Conservation (phyloP, 2,797 vertebrate species). For the Cynodonichthys magdalenae region DNA sequence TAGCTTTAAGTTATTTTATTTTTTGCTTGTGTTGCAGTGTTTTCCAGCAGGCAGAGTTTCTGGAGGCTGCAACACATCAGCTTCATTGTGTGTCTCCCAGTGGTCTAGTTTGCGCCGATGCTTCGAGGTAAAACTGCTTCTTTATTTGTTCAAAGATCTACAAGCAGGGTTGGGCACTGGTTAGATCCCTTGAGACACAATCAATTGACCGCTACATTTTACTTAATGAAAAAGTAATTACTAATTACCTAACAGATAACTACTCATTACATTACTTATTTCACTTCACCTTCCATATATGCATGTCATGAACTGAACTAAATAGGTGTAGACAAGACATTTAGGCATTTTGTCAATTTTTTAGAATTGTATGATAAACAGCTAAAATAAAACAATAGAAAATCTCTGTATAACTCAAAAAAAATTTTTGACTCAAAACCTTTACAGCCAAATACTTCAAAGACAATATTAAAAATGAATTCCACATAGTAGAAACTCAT, state of each 20-base stretch:
- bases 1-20: constrained; percentile 36
- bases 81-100: constrained; percentile 43
- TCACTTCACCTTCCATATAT: neutral
- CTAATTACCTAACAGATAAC: neutral
- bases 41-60: constrained; percentile 34
- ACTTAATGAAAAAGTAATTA: constrained; percentile 11
- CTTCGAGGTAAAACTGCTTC: constrained; percentile 8
- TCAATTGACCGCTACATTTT: neutral
- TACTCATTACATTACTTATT: neutral
- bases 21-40: constrained; percentile 38
- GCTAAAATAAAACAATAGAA: too few relatives aligned
- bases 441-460: too few relatives aligned
- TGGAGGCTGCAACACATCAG: constrained; percentile 30
- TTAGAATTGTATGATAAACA: too few relatives aligned
- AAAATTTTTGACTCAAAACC: too few relatives aligned
- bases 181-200: constrained; percentile 1
- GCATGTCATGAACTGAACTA: neutral
- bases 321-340: neutral
- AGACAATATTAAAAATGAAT: too few relatives aligned
- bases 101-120: constrained; percentile 36
- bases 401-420: too few relatives aligned
- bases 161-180: neutral
- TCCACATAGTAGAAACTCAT: too few relatives aligned
- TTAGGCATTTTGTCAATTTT: too few relatives aligned
- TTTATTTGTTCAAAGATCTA: constrained; percentile 14